Conservation (phyloP, 2,888 invertebrate species). For the Erynnis tages region DNA sequence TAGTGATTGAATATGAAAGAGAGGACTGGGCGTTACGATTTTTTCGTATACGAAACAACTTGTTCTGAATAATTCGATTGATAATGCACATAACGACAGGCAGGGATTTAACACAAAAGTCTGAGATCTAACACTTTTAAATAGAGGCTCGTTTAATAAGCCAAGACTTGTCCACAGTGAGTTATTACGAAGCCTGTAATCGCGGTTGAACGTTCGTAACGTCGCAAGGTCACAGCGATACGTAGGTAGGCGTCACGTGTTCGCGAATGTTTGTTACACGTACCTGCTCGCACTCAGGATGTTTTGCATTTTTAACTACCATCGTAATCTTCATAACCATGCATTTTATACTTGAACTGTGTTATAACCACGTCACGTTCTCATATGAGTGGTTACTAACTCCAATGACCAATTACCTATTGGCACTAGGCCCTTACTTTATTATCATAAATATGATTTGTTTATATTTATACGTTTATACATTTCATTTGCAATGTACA, state of each 20-base stretch:
- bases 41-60: neutral
- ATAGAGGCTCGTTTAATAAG: neutral
- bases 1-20: too few species aligned
- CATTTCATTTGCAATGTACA: too few species aligned
- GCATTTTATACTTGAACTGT: neutral
- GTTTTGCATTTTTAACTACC: slow-evolving; percentile 19
- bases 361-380: too few species aligned
- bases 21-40: neutral
- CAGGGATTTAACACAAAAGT: too few species aligned
- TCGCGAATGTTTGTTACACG: slow-evolving; percentile 31
- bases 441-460: too few species aligned
- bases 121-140: too few species aligned
- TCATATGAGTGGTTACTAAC: too few species aligned
- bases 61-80: too few species aligned
- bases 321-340: slow-evolving; percentile 29
- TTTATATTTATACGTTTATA: too few species aligned
- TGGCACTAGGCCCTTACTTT: too few species aligned
- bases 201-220: slow-evolving; percentile 35
- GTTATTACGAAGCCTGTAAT: slow-evolving; percentile 27
- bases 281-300: slow-evolving; percentile 14
- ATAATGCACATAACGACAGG: too few species aligned
- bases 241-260: slow-evolving; percentile 45
- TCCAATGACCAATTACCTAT: too few species aligned
- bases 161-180: slow-evolving; percentile 22
- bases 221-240: slow-evolving; percentile 50